Conservation (phyloP, 2,797 vertebrate species). For the Apodemus agrarius region DNA sequence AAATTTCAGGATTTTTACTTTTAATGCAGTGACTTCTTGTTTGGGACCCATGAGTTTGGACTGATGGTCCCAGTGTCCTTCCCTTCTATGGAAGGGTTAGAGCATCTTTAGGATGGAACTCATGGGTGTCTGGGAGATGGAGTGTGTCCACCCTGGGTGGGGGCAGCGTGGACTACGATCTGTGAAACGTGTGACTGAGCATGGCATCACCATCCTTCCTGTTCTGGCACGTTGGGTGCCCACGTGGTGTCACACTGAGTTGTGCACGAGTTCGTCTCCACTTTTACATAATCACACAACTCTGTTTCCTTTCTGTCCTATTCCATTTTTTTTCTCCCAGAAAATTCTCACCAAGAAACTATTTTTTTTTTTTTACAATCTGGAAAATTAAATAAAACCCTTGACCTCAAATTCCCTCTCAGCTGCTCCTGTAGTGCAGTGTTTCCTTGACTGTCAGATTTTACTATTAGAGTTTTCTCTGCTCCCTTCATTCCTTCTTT, state of each 20-base stretch:
- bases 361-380: background rate
- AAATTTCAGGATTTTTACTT: background rate
- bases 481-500: background rate
- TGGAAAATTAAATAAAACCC: background rate
- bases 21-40: background rate
- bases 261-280: background rate
- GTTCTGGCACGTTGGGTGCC: background rate
- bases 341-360: background rate
- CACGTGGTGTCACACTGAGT: background rate
- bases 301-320: background rate
- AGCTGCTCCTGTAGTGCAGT: background rate
- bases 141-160: background rate
- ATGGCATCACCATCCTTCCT: background rate
- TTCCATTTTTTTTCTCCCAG: background rate
- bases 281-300: no score
- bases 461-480: background rate
- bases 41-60: background rate
- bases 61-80: background rate
- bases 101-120: background rate
- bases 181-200: background rate
- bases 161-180: background rate
- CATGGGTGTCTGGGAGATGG: background rate
- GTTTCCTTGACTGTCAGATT: background rate
- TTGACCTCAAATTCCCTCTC: background rate
- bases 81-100: background rate